Conservation (phyloP, 2,797 vertebrate species). For the Poecile montanus region DNA sequence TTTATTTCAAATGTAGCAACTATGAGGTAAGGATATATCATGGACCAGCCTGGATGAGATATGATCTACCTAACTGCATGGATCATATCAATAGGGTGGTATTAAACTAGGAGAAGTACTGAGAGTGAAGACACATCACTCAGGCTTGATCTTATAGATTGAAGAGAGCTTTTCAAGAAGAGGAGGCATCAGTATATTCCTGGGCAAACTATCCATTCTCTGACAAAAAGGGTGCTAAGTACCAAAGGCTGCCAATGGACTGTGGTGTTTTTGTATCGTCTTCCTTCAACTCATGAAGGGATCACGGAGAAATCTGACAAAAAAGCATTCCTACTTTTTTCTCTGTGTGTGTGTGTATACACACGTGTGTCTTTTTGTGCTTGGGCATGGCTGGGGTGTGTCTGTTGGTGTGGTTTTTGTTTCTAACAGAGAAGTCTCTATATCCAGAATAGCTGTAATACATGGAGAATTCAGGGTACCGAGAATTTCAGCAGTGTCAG, state of each 20-base stretch:
- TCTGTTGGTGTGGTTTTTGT: not conserved
- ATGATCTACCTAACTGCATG: not conserved
- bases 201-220: not conserved
- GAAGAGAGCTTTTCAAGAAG: not conserved
- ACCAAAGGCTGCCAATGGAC: not conserved
- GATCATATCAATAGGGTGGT: not conserved
- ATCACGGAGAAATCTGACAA: not conserved
- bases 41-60: not conserved
- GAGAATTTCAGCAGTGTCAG: not conserved
- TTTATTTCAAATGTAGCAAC: not conserved
- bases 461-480: not conserved
- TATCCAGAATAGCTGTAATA: not conserved
- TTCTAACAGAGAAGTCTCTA: not conserved
- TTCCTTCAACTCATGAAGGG: not conserved
- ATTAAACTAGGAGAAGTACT: not conserved
- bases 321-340: not conserved
- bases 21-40: not conserved
- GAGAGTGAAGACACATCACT: not conserved
- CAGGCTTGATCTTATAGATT: not conserved
- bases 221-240: not conserved
- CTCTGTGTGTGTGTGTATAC: not conserved
- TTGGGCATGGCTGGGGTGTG: fast-evolving
- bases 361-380: not conserved
- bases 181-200: not conserved
- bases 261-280: not conserved